phyloP scores from a whole-genome alignment of 2,113 vertebrate species.

The Sprattus sprattus region DNA sequence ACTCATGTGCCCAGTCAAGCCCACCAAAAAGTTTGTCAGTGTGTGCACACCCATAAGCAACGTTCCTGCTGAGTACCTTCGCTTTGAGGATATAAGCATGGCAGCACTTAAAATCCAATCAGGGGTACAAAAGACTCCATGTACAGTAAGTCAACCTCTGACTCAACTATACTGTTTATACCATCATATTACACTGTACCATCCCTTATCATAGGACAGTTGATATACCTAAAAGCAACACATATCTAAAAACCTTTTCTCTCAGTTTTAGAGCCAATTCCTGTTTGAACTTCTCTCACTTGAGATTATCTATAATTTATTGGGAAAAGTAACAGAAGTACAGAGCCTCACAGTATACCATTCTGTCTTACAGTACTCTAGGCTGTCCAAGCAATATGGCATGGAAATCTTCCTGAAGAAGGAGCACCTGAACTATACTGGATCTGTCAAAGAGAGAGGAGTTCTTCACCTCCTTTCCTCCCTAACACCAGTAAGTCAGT shows the following conservation, averaged over 20 bases:
- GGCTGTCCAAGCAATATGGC: conserved; percentile 87
- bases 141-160: conserved; percentile 70
- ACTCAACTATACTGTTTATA: neutral
- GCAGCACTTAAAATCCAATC: conserved; percentile 85
- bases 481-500: conserved; percentile 74
- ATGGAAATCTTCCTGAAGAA: conserved; percentile 90
- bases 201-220: neutral
- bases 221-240: neutral
- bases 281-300: neutral
- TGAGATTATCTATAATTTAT: neutral
- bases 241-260: neutral
- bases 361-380: conserved; percentile 78
- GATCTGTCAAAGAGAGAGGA: conserved; percentile 86
- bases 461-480: conserved; percentile 80
- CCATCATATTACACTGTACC: no score
- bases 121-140: conserved; percentile 83
- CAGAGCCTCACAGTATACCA: conserved; percentile 4
- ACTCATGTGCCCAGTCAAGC: conserved; percentile 68
- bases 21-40: conserved; percentile 46
- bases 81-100: conserved; percentile 86
- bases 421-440: conserved; percentile 86
- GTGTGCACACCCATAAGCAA: conserved; percentile 58
- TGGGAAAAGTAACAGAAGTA: neutral
- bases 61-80: conserved; percentile 66
- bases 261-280: neutral